phyloP scores from a whole-genome alignment of 2,888 invertebrate species.

The Maniola hyperantus region DNA sequence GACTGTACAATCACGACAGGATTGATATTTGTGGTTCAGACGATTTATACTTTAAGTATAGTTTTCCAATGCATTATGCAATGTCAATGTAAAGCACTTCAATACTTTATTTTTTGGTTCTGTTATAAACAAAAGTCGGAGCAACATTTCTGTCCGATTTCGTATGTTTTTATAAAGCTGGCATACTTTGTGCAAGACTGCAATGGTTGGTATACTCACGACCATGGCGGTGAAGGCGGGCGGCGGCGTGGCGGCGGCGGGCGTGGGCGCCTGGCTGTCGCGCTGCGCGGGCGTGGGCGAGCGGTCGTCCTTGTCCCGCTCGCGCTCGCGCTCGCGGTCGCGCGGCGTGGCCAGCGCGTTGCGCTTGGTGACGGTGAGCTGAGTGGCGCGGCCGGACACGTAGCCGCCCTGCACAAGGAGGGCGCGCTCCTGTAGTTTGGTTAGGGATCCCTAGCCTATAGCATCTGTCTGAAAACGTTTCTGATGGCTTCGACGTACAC shows the following conservation, averaged over 20 bases:
- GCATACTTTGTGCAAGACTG: no score
- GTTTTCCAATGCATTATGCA: no score
- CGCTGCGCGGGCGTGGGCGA: slow-evolving; percentile 46
- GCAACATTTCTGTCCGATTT: no score
- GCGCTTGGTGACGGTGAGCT: slow-evolving; percentile 88
- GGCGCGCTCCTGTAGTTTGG: slow-evolving; percentile 85
- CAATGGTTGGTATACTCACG: slow-evolving; percentile 54
- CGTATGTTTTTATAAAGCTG: no score
- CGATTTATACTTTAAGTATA: no score
- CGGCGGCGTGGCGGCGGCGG: slow-evolving; percentile 59
- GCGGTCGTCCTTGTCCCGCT: slow-evolving; percentile 81
- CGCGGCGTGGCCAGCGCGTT: slow-evolving; percentile 87
- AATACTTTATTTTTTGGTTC: no score
- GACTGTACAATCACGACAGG: no score
- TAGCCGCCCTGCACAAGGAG: slow-evolving; percentile 86
- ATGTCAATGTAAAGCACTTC: no score
- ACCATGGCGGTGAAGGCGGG: slow-evolving; percentile 64
- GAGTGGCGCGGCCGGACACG: slow-evolving; percentile 83
- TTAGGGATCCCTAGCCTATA: slow-evolving; percentile 75
- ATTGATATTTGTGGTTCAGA: no score
- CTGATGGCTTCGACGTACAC: slow-evolving; percentile 58
- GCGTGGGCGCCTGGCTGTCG: slow-evolving; percentile 57
- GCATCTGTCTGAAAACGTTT: slow-evolving; percentile 64
- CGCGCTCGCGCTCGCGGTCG: slow-evolving; percentile 63
- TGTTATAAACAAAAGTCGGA: no score